A percentile compares a stretch with the other conserved stretches of the same genome.
Evolutionary conservation across 2,113 vertebrate species (phyloP).

Genomic region (Camelus bactrianus): DNA sequence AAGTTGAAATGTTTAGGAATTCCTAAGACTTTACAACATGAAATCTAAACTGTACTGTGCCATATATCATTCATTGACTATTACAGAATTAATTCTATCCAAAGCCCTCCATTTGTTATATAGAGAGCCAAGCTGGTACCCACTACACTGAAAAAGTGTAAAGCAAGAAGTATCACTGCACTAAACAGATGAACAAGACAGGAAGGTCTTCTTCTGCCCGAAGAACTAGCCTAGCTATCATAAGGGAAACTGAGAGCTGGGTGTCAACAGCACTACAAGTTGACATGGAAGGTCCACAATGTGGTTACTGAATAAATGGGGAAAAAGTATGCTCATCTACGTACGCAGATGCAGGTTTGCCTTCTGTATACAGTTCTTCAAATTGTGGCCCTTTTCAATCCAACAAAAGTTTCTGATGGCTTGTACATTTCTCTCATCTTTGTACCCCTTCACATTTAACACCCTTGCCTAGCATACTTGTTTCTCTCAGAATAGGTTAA

Average conservation of each 20-base stretch:
- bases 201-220: not conserved
- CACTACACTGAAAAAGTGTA: not conserved
- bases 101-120: not conserved
- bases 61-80: not conserved
- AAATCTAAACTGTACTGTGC: not conserved
- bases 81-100: not conserved
- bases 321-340: not conserved
- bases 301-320: not conserved
- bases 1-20: not conserved
- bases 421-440: not conserved
- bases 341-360: not conserved
- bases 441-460: not conserved
- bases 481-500: constrained; percentile 23
- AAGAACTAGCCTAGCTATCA: not conserved
- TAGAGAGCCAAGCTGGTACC: not conserved
- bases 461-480: not conserved
- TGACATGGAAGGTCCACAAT: not conserved
- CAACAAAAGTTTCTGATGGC: not conserved
- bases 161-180: not conserved
- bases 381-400: not conserved
- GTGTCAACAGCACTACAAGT: not conserved
- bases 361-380: not conserved
- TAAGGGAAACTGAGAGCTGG: not conserved
- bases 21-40: not conserved
- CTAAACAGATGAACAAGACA: not conserved